These are phyloP conservation scores for Sturnus vulgaris DNA, from an alignment of 2,113 vertebrate genomes.

Conservation along the genomic window DNA sequence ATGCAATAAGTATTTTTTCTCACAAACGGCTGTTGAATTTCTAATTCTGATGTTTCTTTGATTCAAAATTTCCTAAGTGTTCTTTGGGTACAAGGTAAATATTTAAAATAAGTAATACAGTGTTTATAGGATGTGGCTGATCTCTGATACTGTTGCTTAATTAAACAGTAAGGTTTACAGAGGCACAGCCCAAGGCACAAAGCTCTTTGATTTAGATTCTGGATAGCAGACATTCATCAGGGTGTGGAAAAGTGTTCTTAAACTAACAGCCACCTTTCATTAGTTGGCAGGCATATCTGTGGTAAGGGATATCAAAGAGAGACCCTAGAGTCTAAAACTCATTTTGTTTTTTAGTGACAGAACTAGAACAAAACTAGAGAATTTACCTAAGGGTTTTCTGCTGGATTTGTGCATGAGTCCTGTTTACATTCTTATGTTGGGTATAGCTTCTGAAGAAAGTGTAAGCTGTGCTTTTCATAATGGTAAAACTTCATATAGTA, in stretches of 20 bases:
- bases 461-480: not conserved
- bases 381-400: not conserved
- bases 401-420: not conserved
- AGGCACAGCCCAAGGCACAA: not conserved
- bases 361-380: not conserved
- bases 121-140: not conserved
- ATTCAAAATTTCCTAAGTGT: not conserved
- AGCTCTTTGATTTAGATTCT: not conserved
- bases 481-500: not conserved
- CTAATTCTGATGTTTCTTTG: not conserved
- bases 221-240: not conserved
- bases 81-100: not conserved
- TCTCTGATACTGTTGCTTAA: not conserved
- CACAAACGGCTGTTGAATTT: not conserved
- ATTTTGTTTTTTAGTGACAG: not conserved
- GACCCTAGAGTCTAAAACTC: not conserved
- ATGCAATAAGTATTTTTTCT: not conserved
- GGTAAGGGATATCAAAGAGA: not conserved
- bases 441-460: not conserved
- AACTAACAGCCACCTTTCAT: not conserved
- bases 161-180: not conserved
- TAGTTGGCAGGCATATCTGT: not conserved
- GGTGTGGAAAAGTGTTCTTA: not conserved
- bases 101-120: not conserved
- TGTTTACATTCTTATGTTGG: not conserved